Evolutionary conservation across 2,888 invertebrate genomes (phyloP).

Genomic region (Drosophila lutescens): DNA sequence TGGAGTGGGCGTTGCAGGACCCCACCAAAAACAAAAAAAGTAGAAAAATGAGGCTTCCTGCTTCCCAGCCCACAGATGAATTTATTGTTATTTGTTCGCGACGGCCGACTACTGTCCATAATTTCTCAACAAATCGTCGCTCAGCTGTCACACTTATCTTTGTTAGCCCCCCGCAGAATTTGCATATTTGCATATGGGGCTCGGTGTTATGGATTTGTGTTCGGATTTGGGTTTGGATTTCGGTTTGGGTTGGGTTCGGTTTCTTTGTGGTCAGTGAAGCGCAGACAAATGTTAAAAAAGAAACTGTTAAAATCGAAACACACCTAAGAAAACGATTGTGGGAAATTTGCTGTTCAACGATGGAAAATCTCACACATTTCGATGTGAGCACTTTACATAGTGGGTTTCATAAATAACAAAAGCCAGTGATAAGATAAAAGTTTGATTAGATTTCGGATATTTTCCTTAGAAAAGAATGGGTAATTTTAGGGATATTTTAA

Average conservation of each 20-base stretch:
- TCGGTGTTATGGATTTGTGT: conserved; percentile 30
- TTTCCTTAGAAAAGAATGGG: too few species aligned
- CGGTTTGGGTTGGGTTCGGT: conserved; percentile 37
- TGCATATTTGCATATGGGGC: conserved; percentile 59
- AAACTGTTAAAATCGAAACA: conserved; percentile 30
- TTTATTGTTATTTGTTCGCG: conserved; percentile 74
- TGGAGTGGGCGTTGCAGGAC: conserved; percentile 30
- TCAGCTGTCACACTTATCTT: conserved; percentile 79
- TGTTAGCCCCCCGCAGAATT: conserved; percentile 50
- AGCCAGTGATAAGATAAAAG: not conserved
- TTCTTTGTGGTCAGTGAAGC: conserved; percentile 68
- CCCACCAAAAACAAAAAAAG: not conserved
- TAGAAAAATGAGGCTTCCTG: conserved; percentile 53
- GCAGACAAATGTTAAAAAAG: conserved; percentile 61
- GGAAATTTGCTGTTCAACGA: conserved; percentile 60
- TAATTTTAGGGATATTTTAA: too few species aligned
- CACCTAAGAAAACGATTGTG: conserved; percentile 61
- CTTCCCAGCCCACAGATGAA: conserved; percentile 62
- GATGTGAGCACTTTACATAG: conserved; percentile 6
- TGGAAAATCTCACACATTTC: conserved; percentile 39
- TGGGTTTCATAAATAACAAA: conserved; percentile 7
- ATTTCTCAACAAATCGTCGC: conserved; percentile 80
- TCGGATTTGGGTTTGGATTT: conserved; percentile 31
- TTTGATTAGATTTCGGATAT: not conserved
- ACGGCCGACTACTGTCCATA: conserved; percentile 77